Percentiles rank a stretch among this genome's conserved stretches.
Evolutionary conservation across 2,797 vertebrate genomes (phyloP).

Genomic region (Periophthalmus magnuspinnatus): DNA sequence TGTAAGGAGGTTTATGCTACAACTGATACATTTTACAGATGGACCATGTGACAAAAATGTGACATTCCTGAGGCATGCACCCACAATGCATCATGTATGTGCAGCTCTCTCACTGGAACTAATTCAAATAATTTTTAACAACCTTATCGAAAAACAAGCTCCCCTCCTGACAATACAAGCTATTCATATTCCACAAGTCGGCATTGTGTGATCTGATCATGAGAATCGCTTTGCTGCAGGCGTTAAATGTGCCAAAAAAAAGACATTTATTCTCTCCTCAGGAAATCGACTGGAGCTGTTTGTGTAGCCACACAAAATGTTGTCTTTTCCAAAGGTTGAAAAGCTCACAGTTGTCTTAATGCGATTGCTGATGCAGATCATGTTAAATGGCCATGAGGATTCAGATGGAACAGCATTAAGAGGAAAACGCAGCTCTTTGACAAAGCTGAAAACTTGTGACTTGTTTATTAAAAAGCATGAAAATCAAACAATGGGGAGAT

Average conservation of each 20-base stretch:
- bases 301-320: conserved; percentile 79
- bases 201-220: conserved; percentile 81
- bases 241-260: conserved; percentile 79
- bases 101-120: conserved; percentile 80
- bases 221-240: conserved; percentile 79
- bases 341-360: conserved; percentile 50
- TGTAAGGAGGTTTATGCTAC: conserved; percentile 84
- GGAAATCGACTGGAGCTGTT: conserved; percentile 73
- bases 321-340: conserved; percentile 71
- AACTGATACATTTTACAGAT: conserved; percentile 92
- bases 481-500: conserved; percentile 42
- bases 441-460: conserved; percentile 59
- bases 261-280: conserved; percentile 77
- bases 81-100: conserved; percentile 81
- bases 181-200: conserved; percentile 79
- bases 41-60: conserved; percentile 94
- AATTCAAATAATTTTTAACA: conserved; percentile 94
- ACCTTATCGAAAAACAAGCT: conserved; percentile 85
- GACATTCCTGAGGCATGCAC: conserved; percentile 84
- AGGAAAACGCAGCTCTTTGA: conserved; percentile 22
- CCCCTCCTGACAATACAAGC: conserved; percentile 73
- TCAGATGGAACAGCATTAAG: conserved; percentile 36
- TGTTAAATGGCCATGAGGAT: conserved; percentile 36
- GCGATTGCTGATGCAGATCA: conserved; percentile 45
- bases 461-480: too few species aligned